These are phyloP conservation scores for Ciconia nigra DNA, from an alignment of 2,797 vertebrate species.

Conservation along the genomic window DNA sequence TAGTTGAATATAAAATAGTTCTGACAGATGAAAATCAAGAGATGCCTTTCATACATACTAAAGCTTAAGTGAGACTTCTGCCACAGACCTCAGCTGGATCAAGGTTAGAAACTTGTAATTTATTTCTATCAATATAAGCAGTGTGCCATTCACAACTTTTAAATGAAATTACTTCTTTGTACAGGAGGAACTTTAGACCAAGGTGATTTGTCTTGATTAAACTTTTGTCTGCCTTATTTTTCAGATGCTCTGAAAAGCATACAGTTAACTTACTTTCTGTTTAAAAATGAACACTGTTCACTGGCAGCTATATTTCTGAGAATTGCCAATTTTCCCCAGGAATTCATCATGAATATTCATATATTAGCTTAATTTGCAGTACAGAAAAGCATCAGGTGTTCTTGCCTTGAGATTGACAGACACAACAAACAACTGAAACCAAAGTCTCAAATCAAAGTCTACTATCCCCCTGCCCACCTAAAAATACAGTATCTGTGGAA, in stretches of 20 bases:
- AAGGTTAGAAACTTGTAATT: not conserved
- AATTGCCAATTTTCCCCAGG: not conserved
- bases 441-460: not conserved
- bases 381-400: not conserved
- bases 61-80: not conserved
- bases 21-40: not conserved
- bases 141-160: not conserved
- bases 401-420: not conserved
- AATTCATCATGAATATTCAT: not conserved
- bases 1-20: not conserved
- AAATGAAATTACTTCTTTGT: not conserved
- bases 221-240: not conserved
- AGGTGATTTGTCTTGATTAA: not conserved
- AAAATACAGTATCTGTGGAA: not conserved
- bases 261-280: not conserved
- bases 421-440: not conserved
- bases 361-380: not conserved
- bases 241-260: not conserved
- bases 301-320: not conserved
- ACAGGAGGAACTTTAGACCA: not conserved
- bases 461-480: not conserved
- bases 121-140: not conserved
- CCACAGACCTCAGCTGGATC: not conserved
- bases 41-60: not conserved
- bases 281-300: not conserved